A percentile compares a stretch with the other conserved stretches of the same genome.
Evolutionary conservation across 2,113 vertebrate genomes (phyloP).

Genomic region (Gallinago paraguaiae): DNA sequence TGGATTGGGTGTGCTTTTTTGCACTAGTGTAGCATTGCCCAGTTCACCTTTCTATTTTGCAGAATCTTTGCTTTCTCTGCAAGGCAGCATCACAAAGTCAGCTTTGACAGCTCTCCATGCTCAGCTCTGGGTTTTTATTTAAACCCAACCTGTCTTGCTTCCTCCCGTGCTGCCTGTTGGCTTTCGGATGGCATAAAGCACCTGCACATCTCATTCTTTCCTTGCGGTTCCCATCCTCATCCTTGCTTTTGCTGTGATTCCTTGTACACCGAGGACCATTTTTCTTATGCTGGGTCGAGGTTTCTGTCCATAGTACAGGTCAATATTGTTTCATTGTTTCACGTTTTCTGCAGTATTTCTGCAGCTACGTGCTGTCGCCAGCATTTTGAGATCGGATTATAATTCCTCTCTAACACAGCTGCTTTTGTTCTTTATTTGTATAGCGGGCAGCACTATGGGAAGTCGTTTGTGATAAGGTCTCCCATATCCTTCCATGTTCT

Average conservation of each 20-base stretch:
- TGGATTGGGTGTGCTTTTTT: neutral
- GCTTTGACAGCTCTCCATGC: neutral
- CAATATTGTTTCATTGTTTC: neutral
- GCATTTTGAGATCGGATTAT: neutral
- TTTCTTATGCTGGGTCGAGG: neutral
- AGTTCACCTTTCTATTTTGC: neutral
- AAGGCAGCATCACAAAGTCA: neutral
- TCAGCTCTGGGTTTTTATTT: neutral
- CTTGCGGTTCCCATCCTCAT: neutral
- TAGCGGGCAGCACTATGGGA: neutral
- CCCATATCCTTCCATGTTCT: neutral
- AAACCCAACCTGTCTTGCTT: neutral
- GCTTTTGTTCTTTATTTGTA: conserved; percentile 1
- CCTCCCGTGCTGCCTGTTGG: neutral
- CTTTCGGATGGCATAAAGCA: neutral
- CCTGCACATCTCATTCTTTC: neutral
- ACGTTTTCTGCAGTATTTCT: neutral
- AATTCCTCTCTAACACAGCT: neutral
- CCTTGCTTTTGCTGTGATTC: neutral
- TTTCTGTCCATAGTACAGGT: neutral
- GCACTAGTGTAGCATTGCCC: neutral
- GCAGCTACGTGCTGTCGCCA: neutral
- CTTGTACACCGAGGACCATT: neutral
- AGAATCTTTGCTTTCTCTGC: neutral
- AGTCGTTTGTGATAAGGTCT: neutral